Evolutionary conservation across 2,797 vertebrate genomes (phyloP), one percentile per base, ranked within the genome.

Genomic region (Hippopotamyrus pictus): DNA sequence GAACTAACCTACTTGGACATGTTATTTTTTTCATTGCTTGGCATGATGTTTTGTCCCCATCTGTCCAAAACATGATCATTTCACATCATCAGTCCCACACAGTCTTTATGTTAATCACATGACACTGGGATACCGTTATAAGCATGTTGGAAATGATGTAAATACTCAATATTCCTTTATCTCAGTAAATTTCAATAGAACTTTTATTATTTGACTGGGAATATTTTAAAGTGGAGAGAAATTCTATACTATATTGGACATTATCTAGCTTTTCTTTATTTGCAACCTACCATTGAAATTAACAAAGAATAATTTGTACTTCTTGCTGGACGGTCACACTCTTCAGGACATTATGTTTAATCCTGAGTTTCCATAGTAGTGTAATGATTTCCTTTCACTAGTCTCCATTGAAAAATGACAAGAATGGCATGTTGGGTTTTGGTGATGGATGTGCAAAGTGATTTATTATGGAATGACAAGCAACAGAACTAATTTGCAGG

Each of bases 391-490:
- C 90, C 91, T 91, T 92, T 91, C 89, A 65, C 84, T 87, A 86
- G 50, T 57, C 88, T 92, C 91, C 90, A 92, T 91, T 90, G 91
- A 92, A 92, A 92, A 92, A 92, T 92, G 92, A 92, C 91, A 92
- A 91, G 87, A 89, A 88, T 91, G 91, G 87, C 90, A 91, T 89
- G 88, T 88, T 90, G 91, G 88, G 89, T 91, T 89, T 90, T 88
- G 89, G 89, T 92, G 92, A 93, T 91, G 91, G 90, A 93, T 92
- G 90, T 90, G 91, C 90, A 88, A 90, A 82, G 90, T 90, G 91
- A 92, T 92, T 90, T 84, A 89, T 89, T 93, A 88, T 57, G 89
- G 90, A 90, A 90, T 87, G 65, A 57, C 37, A 79, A 79, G 86
- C 65, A 82, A 88, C 85, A 62, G 86, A 88, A 73, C 65, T 88